Conservation (phyloP, 2,888 invertebrate genomes). For the Sussaba pulchella region DNA sequence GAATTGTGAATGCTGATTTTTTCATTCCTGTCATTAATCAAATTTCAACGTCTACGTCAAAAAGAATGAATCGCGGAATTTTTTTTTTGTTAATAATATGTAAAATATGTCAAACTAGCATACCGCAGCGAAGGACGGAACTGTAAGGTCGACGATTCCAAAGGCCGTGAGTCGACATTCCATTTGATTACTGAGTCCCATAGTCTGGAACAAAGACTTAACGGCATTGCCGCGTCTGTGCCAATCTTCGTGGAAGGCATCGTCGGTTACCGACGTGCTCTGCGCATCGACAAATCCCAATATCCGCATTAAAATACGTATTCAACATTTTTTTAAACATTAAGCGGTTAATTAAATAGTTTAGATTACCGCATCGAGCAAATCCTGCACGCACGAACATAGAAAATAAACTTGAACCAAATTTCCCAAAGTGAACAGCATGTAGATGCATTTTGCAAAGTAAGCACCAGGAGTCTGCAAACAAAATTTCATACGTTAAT, state of each 20-base stretch:
- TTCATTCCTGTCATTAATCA: no score
- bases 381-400: constrained; percentile 71
- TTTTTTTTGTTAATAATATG: neutral
- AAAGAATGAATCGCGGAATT: neutral
- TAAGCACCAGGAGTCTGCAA: constrained; percentile 20
- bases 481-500: no score
- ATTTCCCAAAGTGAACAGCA: constrained; percentile 65
- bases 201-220: constrained; percentile 53
- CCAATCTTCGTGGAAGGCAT: constrained; percentile 71
- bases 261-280: constrained; percentile 69
- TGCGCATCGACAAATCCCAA: constrained; percentile 38
- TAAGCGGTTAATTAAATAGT: neutral
- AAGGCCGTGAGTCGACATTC: constrained; percentile 67
- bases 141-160: constrained; percentile 67
- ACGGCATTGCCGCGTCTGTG: constrained; percentile 42
- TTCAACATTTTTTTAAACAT: neutral
- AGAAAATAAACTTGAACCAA: constrained; percentile 73
- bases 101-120: no score
- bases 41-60: neutral
- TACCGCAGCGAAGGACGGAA: constrained; percentile 73
- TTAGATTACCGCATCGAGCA: constrained; percentile 73
- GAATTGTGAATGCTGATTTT: no score
- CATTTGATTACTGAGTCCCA: constrained; percentile 66
- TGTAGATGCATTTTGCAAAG: constrained; percentile 59
- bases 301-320: neutral